Evolutionary conservation across 2,113 vertebrate genomes (phyloP).

Genomic region (Cariama cristata): DNA sequence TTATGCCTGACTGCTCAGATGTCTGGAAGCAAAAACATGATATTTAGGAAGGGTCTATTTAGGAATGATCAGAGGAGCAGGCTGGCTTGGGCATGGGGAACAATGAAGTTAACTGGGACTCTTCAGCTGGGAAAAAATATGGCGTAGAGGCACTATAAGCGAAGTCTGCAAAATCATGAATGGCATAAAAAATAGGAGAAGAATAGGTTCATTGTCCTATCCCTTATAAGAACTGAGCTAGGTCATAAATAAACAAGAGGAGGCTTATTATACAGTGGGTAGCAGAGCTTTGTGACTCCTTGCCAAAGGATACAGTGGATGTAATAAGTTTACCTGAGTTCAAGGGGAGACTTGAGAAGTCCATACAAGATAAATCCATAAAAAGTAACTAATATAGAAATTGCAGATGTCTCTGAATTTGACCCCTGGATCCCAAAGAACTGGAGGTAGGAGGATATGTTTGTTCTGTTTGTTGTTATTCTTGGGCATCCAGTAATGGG

Average conservation of each 20-base stretch:
- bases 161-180: neutral
- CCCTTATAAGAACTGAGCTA: neutral
- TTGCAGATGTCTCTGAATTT: neutral
- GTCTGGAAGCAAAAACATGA: neutral
- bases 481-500: neutral
- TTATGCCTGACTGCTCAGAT: neutral
- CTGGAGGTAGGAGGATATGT: fast-evolving
- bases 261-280: neutral
- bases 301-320: neutral
- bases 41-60: neutral
- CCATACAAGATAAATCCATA: neutral
- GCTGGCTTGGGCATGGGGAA: neutral
- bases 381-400: neutral
- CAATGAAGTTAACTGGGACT: neutral
- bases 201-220: neutral
- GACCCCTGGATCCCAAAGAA: neutral
- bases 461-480: neutral
- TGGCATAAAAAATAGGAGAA: neutral
- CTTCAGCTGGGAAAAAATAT: neutral
- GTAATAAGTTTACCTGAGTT: neutral
- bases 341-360: neutral
- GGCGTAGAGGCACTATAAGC: neutral
- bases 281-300: neutral
- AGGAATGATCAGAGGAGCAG: neutral
- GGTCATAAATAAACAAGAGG: neutral